Conservation (phyloP, 2,797 vertebrate genomes). For the Esox masquinongy region DNA sequence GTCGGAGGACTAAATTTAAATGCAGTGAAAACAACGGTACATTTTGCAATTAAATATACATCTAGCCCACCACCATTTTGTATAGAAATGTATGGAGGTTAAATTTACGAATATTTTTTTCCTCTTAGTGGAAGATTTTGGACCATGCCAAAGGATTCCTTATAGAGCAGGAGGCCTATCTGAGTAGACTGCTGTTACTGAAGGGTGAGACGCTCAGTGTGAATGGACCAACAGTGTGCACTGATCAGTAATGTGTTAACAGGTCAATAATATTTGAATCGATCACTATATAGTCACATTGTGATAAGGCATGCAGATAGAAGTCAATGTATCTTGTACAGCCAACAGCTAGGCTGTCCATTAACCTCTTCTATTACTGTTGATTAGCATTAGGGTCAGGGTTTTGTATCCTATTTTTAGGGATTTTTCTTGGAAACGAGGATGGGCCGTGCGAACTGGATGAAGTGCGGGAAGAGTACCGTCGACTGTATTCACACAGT, state of each 20-base stretch:
- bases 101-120: neutral
- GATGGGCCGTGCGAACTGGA: slow-evolving; percentile 68
- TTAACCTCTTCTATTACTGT: neutral
- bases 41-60: too few relatives aligned
- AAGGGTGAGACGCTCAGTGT: slow-evolving; percentile 70
- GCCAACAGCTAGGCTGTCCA: neutral
- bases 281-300: too few relatives aligned
- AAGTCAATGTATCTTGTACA: slow-evolving; percentile 8
- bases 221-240: too few relatives aligned
- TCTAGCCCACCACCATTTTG: too few relatives aligned
- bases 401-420: slow-evolving; percentile 56
- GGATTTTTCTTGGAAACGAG: slow-evolving; percentile 64
- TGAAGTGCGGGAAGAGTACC: slow-evolving; percentile 74
- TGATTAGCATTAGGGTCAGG: neutral
- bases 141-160: slow-evolving; percentile 75
- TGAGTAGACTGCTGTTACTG: slow-evolving; percentile 76
- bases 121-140: slow-evolving; percentile 79
- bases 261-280: too few relatives aligned
- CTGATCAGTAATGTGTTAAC: too few relatives aligned
- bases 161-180: slow-evolving; percentile 73
- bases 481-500: slow-evolving; percentile 53
- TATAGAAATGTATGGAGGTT: too few relatives aligned
- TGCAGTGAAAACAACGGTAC: too few relatives aligned
- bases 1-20: too few relatives aligned
- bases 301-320: neutral